Evolutionary conservation across 2,888 invertebrate species (phyloP), one percentile per base, ranked within the genome.

Genomic region (Dugesia japonica): DNA sequence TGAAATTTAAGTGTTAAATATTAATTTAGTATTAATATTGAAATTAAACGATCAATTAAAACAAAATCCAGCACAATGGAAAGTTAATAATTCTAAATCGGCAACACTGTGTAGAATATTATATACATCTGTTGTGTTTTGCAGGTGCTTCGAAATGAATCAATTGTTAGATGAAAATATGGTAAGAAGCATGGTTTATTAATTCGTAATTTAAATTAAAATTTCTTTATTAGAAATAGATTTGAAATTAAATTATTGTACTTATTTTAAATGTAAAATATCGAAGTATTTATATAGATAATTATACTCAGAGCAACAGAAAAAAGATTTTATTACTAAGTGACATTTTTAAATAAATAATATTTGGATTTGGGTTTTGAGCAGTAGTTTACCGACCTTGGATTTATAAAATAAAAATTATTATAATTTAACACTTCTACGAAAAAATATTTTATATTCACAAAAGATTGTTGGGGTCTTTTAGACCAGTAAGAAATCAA

Each of bases 1-100:
- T 38, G 38, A 17, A 38, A 38, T 38, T 13, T 38, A 38, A 38
- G 9, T 38, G 17, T 38, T 38, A 38, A 38, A 20, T 13, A n/a
- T 20, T 56, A 56, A 20, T 56, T 56, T 23, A 56, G 56, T 7
- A 20, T 56, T n/a, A 56, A n/a, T n/a, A 56, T 13, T 56, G 56
- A 4, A n/a, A 13, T 23, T 56, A n/a, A 56, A 4, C n/a, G 56
- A 56, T 56, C 20, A 56, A 56, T 56, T 56, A n/a, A 56, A 56
- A 56, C 56, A 56, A 56, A 56, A 56, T 56, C 56, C 56, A n/a
- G 17, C 4, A 23, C 56, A 56, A 56, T 56, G 56, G 56, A 56
- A 56, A 56, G 23, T 56, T 7, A 31, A 31, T 56, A n/a, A 56
- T 56, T 4, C n/a, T 7, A 56, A 56, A n/a, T 56, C 56, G 17